These are phyloP conservation scores for Dasyurus viverrinus DNA, from an alignment of 2,113 vertebrate species.

Conservation along the genomic window DNA sequence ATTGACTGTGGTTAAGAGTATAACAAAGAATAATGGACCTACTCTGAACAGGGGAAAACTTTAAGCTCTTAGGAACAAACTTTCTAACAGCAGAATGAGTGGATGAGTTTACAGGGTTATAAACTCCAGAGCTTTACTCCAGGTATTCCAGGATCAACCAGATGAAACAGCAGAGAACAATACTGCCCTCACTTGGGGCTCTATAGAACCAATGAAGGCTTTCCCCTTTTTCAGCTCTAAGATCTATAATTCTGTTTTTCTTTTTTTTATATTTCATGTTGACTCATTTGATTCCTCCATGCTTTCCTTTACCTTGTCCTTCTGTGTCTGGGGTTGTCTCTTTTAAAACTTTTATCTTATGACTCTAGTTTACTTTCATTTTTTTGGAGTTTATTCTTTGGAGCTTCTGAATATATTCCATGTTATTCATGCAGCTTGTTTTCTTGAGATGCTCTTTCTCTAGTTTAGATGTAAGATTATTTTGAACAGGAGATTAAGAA, in stretches of 20 bases:
- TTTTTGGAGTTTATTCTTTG: slow-evolving; percentile 20
- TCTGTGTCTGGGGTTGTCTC: slow-evolving; percentile 20
- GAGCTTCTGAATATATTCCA: neutral
- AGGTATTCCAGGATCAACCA: slow-evolving; percentile 17
- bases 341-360: slow-evolving; percentile 51
- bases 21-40: slow-evolving; percentile 21
- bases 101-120: neutral
- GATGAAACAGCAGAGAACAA: neutral
- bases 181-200: slow-evolving; percentile 11
- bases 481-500: neutral
- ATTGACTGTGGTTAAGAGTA: slow-evolving; percentile 41
- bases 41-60: slow-evolving; percentile 16
- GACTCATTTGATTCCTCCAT: slow-evolving; percentile 19
- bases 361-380: slow-evolving; percentile 37
- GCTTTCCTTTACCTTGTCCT: neutral
- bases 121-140: neutral
- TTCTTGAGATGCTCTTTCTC: slow-evolving; percentile 7
- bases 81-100: slow-evolving; percentile 14
- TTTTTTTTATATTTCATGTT: slow-evolving; percentile 56
- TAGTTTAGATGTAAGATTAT: neutral
- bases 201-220: neutral
- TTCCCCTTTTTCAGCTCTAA: neutral
- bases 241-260: slow-evolving; percentile 51
- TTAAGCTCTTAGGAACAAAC: slow-evolving; percentile 21
- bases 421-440: slow-evolving; percentile 42